Evolutionary conservation across 2,888 invertebrate genomes (phyloP).

Genomic region (Cephus spinipes): DNA sequence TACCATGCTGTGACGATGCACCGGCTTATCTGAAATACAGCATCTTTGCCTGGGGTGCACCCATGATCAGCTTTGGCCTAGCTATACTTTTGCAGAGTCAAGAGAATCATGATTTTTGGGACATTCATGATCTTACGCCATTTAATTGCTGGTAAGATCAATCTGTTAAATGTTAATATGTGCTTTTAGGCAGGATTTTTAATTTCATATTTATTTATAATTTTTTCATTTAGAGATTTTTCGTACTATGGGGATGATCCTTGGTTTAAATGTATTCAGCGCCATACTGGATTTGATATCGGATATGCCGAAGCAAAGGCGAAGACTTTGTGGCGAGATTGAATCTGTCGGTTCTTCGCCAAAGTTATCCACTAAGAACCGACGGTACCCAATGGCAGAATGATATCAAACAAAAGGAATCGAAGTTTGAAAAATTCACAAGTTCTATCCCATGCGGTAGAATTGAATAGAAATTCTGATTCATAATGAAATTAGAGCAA

Average conservation of each 20-base stretch:
- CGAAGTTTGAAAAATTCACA: too few relatives aligned
- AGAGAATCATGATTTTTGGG: constrained; percentile 68
- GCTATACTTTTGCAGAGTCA: constrained; percentile 70
- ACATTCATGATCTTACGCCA: constrained; percentile 66
- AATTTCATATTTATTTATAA: not conserved
- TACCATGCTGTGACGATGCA: constrained; percentile 60
- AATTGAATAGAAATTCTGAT: too few relatives aligned
- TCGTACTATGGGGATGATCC: too few relatives aligned
- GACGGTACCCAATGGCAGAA: too few relatives aligned
- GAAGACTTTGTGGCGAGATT: not conserved
- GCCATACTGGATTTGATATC: too few relatives aligned
- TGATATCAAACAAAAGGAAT: too few relatives aligned
- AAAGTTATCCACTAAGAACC: not conserved
- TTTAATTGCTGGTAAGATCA: constrained; percentile 70
- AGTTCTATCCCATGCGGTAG: too few relatives aligned
- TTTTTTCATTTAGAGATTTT: not conserved
- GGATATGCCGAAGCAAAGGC: too few relatives aligned
- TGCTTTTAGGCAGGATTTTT: not conserved
- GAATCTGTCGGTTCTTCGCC: not conserved
- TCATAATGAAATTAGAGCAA: too few relatives aligned
- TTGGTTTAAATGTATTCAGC: too few relatives aligned
- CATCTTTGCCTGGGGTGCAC: constrained; percentile 76
- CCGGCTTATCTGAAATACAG: constrained; percentile 70
- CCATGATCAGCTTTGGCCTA: constrained; percentile 69
- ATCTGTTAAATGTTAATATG: not conserved